Base-by-base conservation (phyloP, 2,888 invertebrate genomes). In the Microdon myrmicae region DNA sequence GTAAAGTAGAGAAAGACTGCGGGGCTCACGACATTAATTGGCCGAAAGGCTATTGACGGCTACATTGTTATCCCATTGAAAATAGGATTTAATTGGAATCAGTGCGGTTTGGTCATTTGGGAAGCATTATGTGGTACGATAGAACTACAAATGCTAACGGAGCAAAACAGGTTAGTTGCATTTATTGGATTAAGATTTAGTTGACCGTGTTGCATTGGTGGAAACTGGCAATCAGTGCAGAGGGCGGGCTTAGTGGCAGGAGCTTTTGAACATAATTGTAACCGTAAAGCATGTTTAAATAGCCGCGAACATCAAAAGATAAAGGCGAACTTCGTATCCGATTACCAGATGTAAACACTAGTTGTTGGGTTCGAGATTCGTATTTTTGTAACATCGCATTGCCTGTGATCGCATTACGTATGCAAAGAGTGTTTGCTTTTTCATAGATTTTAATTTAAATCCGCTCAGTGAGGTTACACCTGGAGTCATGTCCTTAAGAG, bases 161-260 rank as follows among this genome's bases (percentile, higher is more conserved):
- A 20, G 13, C 25, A 41, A 32, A 41, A 41, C 32, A 41, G 39
- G 32, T 17, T 19, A 39, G 25, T 10, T 22, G 45, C 35, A 34
- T 64, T 51, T 53, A 47, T 58, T 41, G 55, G 35, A 56, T 47
- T 56, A 55, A 44, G 47, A 47, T 55, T 47, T 47, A 20, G 8
- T 16, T 31, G 26, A 19, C 14, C 28, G 32, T 34, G 45, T 34
- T 25, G 17, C 12, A 25, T 45, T 32, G 12, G 16, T 19, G 10
- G 25, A 8, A 20, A 16, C 22, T 25, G 55, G 29, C 44, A 61
- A 61, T 61, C 48, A 61, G 34, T 44, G 38, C 48, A 34, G 22
- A 13, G n/a, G n/a, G 10, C 4, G 25, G 34, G 55, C 47, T 55
- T 37, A 47, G 35, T 12, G 17, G 23, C 7, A n/a, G 6, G 13